These are phyloP conservation scores for Aethes cnicana DNA, from an alignment of 2,888 invertebrate genomes.

Conservation along the genomic window DNA sequence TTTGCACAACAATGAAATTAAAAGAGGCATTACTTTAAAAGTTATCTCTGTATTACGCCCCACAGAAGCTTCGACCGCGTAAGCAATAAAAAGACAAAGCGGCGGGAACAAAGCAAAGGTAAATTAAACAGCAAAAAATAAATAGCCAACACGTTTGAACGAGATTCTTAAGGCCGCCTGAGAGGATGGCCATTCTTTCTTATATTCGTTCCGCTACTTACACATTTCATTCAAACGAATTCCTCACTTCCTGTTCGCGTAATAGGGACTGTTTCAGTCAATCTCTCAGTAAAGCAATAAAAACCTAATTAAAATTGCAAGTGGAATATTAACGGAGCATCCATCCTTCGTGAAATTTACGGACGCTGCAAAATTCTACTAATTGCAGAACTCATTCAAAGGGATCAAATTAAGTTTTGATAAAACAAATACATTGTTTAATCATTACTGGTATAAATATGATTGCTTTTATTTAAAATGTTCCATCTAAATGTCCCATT, in stretches of 20 bases:
- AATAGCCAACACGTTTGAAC: constrained; percentile 54
- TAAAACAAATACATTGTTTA: constrained; percentile 7
- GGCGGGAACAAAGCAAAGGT: constrained; percentile 52
- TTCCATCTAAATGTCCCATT: neutral
- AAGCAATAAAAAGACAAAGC: constrained; percentile 58
- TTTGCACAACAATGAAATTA: constrained; percentile 59
- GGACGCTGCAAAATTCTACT: constrained; percentile 4
- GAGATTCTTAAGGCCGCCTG: constrained; percentile 48
- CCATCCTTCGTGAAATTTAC: constrained; percentile 3
- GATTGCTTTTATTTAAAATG: neutral
- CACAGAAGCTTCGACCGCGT: constrained; percentile 45
- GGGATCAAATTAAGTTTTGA: constrained; percentile 18
- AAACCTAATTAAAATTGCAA: constrained; percentile 20
- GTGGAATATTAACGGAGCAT: constrained; percentile 12
- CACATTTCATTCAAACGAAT: constrained; percentile 8
- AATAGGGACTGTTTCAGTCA: constrained; percentile 9
- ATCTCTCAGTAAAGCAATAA: constrained; percentile 1
- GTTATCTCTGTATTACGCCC: constrained; percentile 55
- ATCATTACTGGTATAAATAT: neutral
- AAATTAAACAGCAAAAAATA: constrained; percentile 62
- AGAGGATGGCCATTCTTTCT: constrained; percentile 42
- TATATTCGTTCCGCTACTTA: constrained; percentile 36
- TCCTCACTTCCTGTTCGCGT: neutral
- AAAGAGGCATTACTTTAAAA: constrained; percentile 54
- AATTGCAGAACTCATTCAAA: constrained; percentile 16